Conservation (phyloP, 2,888 invertebrate species). For the Oscheius sp. region DNA sequence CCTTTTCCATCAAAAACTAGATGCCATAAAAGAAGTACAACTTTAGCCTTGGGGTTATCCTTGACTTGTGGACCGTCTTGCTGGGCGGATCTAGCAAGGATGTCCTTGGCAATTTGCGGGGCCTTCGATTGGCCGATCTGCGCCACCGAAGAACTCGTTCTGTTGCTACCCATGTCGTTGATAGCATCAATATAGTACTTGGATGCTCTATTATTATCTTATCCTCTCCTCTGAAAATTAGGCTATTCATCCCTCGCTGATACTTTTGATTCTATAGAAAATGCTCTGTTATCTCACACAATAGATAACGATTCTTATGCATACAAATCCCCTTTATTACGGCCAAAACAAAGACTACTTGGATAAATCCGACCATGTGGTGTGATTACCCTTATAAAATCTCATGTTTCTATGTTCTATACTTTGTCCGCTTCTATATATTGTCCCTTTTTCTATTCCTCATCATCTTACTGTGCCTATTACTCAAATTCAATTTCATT, state of each 20-base stretch:
- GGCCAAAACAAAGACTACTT: background rate
- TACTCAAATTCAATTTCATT: background rate
- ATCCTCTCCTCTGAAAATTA: background rate
- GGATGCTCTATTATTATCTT: background rate
- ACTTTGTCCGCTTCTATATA: background rate
- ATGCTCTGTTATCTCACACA: slow-evolving; percentile 1
- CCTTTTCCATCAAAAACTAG: background rate
- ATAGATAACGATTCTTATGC: background rate
- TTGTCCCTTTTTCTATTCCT: background rate
- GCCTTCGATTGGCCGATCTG: slow-evolving; percentile 30
- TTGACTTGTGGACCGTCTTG: slow-evolving; percentile 24
- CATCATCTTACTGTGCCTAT: background rate
- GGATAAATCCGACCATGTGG: too few species aligned
- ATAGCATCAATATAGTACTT: slow-evolving; percentile 22
- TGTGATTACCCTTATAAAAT: too few species aligned
- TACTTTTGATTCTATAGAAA: background rate
- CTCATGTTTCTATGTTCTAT: background rate
- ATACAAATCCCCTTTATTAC: slow-evolving; percentile 20
- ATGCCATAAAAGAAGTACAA: slow-evolving; percentile 5
- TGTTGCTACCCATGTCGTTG: slow-evolving; percentile 18
- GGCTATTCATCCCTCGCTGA: background rate
- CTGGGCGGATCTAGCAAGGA: slow-evolving; percentile 25
- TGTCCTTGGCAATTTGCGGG: slow-evolving; percentile 29
- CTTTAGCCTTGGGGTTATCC: slow-evolving; percentile 21
- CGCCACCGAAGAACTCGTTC: slow-evolving; percentile 16